Evolutionary conservation across 1,140 invertebrate genomes (phyloP), one percentile per base, ranked within the genome.

Genomic region (Nasonia longicornis): DNA sequence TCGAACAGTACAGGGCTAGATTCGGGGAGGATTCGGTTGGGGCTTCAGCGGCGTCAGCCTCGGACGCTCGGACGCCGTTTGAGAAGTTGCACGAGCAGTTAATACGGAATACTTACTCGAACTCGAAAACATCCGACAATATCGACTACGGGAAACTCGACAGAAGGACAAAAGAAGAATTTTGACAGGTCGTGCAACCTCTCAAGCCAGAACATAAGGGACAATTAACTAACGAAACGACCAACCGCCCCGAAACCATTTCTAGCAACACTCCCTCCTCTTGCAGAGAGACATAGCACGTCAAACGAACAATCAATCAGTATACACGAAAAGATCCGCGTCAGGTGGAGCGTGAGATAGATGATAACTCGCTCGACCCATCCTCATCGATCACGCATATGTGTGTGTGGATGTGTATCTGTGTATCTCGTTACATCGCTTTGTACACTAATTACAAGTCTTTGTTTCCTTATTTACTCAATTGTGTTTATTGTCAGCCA

Each of bases 371-470:
- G 77, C 20, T 79, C 77, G 14, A 76, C 11, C 31, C 31, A 69
- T 69, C 52, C 48, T 69, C 45, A 11, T 58, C 52, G 26, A 70
- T 83, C 83, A 83, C 84, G 64, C 52, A 58, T 58, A 58, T 20
- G 1, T 58, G 16, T 58, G 52, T 58, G 52, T 58, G 45, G 11
- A 1, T 58, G 52, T 58, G 16, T 58, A 7, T 14, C 16, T 7
- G 16, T 58, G 52, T 58, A 58, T 58, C 14, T 20, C 16, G 52
- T 58, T n/a, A 58, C 16, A 58, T 58, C 52, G 64, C 85, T 87
- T 87, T 90, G 89, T 91, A 91, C 89, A 91, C 89, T 91, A 91
- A 90, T 91, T 91, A 90, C 88, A 90, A 90, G 84, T 84, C 69
- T 84, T 86, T 80, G 85, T 85, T 78, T 70, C 4, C 12, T 76